Evolutionary conservation across 2,888 invertebrate genomes (phyloP).

Genomic region (Apoda limacodes): DNA sequence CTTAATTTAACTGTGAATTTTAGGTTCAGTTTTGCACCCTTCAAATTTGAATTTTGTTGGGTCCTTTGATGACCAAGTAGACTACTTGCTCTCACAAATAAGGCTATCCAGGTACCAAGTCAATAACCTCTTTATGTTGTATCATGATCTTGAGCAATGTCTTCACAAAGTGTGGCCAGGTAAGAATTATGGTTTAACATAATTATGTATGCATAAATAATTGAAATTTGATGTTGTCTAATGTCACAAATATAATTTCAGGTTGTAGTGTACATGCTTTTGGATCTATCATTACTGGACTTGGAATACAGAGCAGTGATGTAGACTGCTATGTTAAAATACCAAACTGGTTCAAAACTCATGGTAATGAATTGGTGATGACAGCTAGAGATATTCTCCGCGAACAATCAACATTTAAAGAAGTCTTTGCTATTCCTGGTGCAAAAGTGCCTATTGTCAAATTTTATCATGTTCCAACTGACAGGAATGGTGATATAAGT

Average conservation of each 20-base stretch:
- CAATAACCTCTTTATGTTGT: slow-evolving; percentile 34
- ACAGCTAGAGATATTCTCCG: slow-evolving; percentile 43
- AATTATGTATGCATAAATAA: background rate
- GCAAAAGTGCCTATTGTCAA: slow-evolving; percentile 85
- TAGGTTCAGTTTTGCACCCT: slow-evolving; percentile 17
- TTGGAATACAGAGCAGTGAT: slow-evolving; percentile 78
- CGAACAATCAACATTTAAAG: slow-evolving; percentile 42
- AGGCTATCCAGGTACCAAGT: slow-evolving; percentile 36
- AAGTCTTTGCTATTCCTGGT: slow-evolving; percentile 71
- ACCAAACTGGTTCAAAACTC: slow-evolving; percentile 23
- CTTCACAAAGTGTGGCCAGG: slow-evolving; percentile 31
- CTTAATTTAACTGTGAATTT: slow-evolving; percentile 9
- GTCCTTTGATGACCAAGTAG: slow-evolving; percentile 46
- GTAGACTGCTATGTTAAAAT: slow-evolving; percentile 75
- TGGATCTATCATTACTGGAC: slow-evolving; percentile 79
- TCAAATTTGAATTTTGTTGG: slow-evolving; percentile 31
- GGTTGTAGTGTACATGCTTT: slow-evolving; percentile 64
- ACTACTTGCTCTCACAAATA: slow-evolving; percentile 32
- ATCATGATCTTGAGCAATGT: slow-evolving; percentile 32
- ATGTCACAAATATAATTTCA: slow-evolving; percentile 24
- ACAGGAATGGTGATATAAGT: slow-evolving; percentile 77
- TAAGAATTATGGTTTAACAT: slow-evolving; percentile 8
- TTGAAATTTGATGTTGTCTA: background rate
- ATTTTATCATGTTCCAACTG: slow-evolving; percentile 71
- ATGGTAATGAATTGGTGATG: slow-evolving; percentile 20